phyloP scores from a whole-genome alignment of 2,113 vertebrate species.

The Leptocoma aspasia region DNA sequence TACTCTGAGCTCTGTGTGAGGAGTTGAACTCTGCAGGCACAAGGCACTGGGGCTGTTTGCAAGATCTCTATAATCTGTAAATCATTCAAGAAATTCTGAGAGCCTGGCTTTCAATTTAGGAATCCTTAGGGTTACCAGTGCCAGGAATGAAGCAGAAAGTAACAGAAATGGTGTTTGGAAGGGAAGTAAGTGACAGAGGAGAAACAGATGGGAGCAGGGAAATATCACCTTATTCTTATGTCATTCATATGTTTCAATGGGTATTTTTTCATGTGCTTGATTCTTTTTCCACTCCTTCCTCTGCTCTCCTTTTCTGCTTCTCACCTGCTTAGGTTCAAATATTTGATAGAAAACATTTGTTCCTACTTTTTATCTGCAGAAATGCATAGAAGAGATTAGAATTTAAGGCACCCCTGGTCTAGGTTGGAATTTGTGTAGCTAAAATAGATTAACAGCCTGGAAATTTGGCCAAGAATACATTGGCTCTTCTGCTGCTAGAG shows the following conservation, averaged over 20 bases:
- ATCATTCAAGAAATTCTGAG: neutral
- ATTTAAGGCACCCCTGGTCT: neutral
- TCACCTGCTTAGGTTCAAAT: neutral
- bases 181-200: neutral
- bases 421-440: neutral
- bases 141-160: neutral
- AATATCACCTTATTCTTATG: neutral
- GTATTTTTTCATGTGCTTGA: neutral
- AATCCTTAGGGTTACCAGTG: neutral
- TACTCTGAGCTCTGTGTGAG: neutral
- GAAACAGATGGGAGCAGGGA: neutral
- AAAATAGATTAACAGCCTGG: neutral
- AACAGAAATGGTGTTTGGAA: neutral
- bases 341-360: neutral
- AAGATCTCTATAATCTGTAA: neutral
- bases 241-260: neutral
- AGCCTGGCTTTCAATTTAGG: neutral
- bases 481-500: neutral
- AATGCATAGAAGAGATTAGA: neutral
- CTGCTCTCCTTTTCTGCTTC: neutral
- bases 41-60: neutral
- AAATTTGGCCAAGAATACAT: neutral
- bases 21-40: neutral
- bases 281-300: neutral
- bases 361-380: neutral